Evolutionary conservation across 2,797 vertebrate species (phyloP).

Genomic region (Pitangus sulphuratus): DNA sequence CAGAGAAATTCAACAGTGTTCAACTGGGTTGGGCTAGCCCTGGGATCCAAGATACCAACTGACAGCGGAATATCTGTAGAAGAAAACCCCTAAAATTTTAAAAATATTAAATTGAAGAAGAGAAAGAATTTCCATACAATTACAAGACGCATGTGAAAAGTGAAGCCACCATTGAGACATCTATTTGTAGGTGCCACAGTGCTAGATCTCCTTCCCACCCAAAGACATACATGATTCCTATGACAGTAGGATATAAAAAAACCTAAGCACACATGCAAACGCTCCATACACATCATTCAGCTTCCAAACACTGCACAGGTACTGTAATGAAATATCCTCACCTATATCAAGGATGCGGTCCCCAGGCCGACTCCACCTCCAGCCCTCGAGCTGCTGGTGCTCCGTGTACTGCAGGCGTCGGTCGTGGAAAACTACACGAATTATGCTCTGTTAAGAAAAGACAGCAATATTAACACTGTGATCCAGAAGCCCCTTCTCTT

Average conservation of each 20-base stretch:
- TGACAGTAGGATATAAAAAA: not conserved
- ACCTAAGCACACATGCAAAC: not conserved
- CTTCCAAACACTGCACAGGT: not conserved
- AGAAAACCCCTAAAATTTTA: constrained; percentile 77
- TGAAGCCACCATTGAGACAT: not conserved
- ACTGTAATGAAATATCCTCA: constrained; percentile 69
- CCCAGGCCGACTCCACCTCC: constrained; percentile 93
- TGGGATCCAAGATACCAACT: constrained; percentile 90
- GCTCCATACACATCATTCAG: not conserved
- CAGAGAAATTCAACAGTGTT: constrained; percentile 95
- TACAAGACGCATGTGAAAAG: constrained; percentile 45
- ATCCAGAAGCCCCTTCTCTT: not conserved
- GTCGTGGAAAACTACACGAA: constrained; percentile 93
- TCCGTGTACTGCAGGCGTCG: constrained; percentile 92
- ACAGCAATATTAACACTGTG: not conserved
- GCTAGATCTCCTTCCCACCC: not conserved
- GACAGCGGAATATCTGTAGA: constrained; percentile 92
- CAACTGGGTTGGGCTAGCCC: constrained; percentile 87
- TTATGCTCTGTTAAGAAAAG: constrained; percentile 84
- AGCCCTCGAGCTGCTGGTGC: constrained; percentile 93
- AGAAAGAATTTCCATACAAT: constrained; percentile 50
- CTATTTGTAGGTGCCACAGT: not conserved
- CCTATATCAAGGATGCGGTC: constrained; percentile 93
- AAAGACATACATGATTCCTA: not conserved
- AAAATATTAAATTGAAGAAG: constrained; percentile 75